Evolutionary conservation across 2,113 vertebrate species (phyloP), one percentile per base, ranked within the genome.

Genomic region (Orycteropus afer): DNA sequence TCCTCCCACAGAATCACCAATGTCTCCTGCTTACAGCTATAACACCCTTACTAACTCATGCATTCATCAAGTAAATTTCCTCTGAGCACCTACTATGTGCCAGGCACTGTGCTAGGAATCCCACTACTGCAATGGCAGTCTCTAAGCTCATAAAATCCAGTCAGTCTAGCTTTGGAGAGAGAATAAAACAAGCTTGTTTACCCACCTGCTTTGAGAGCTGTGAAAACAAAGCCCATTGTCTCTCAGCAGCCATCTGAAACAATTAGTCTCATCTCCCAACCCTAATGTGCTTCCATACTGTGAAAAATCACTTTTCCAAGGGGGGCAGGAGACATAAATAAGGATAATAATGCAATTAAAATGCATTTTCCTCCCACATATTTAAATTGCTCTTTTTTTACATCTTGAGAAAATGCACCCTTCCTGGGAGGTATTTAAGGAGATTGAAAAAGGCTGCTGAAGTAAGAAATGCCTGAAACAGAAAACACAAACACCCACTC

Each of bases 341-440:
- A 96, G 96, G 93, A 92, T 96, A 97, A 97, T 94, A 91, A 95
- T 82, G 81, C 84, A 97, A 97, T 97, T 97, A 96, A 97, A 96
- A 97, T 94, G 89, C 95, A 96, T 97, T 94, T 96, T 95, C 89
- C 37, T 90, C 95, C 86, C 73, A 96, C 71, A 93, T 94, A 95
- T 74, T 96, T 89, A 95, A 95, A 92, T 91, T 86, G 88, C 73
- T 94, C 51, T 71, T 91, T 45, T 57, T 87, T 93, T 27, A 87
- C 23, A 37, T 77, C 91, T 95, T 87, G 53, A 86, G 83, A 94
- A 96, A 93, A 84, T 91, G n/a, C 65, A 40, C 69, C n/a, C 78
- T 93, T 95, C 79, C 83, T 94, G 57, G 17, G 51, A 83, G 69
- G 65, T 83, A 77, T 84, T 97, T 89, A 71, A 89, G 37, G 47